These are phyloP conservation scores for Dioctria rufipes DNA, from an alignment of 2,888 invertebrate species.

Conservation along the genomic window DNA sequence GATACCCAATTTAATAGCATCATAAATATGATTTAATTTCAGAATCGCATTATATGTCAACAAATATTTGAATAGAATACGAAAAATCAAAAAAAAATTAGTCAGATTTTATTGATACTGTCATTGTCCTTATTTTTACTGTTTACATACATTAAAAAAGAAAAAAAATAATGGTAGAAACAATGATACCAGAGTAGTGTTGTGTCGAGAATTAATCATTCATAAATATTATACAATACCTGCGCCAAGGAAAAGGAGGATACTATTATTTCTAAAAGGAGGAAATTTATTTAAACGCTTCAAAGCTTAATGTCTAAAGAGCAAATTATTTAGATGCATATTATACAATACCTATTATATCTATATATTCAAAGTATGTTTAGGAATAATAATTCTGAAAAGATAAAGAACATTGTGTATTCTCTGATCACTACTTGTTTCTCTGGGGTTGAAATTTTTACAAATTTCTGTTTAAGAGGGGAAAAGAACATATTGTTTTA, in stretches of 20 bases:
- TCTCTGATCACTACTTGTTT: conserved; percentile 40
- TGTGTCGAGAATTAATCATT: conserved; percentile 35
- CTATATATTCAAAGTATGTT: conserved; percentile 48
- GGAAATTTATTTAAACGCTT: conserved; percentile 53
- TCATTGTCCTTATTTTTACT: conserved; percentile 36
- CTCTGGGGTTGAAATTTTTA: conserved; percentile 26
- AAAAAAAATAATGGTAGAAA: conserved; percentile 21
- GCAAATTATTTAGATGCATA: conserved; percentile 50
- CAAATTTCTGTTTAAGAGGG: conserved; percentile 30
- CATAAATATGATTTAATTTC: conserved; percentile 12
- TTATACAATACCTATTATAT: conserved; percentile 46
- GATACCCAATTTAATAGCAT: neutral
- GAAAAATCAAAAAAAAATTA: conserved; percentile 17
- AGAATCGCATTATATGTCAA: conserved; percentile 17
- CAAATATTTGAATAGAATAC: conserved; percentile 30
- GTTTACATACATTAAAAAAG: conserved; percentile 15
- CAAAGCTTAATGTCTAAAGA: conserved; percentile 45
- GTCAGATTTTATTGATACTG: conserved; percentile 25
- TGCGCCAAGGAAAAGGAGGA: conserved; percentile 29
- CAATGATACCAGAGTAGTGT: conserved; percentile 27
- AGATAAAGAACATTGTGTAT: conserved; percentile 9
- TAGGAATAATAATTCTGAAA: conserved; percentile 46
- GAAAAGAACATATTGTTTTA: conserved; percentile 28
- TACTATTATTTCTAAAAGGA: conserved; percentile 50
- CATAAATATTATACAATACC: conserved; percentile 21